Conservation (phyloP, 2,888 invertebrate species). For the Papilio gigon region DNA sequence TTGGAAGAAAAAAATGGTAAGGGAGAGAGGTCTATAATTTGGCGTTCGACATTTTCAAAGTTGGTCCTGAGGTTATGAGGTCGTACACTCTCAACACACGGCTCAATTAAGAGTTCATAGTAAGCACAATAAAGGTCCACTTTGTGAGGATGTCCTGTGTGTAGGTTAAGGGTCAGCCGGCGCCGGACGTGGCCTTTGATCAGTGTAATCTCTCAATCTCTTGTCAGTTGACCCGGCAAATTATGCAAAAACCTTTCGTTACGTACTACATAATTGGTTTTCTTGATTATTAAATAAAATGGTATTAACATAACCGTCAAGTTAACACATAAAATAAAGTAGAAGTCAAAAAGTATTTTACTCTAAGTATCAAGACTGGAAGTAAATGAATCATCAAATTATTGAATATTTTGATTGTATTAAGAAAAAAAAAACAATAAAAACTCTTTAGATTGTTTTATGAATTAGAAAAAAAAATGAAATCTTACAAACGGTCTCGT, state of each 20-base stretch:
- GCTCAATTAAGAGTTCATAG: background rate
- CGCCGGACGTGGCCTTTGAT: slow-evolving; percentile 11
- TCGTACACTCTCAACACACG: background rate
- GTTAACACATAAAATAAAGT: too few relatives aligned
- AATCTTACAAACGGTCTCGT: background rate
- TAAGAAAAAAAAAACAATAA: too few relatives aligned
- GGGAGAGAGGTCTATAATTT: too few relatives aligned
- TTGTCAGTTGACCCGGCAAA: slow-evolving; percentile 26
- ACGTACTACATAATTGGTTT: slow-evolving; percentile 5
- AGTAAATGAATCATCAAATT: too few relatives aligned
- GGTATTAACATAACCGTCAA: background rate
- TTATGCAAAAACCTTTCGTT: slow-evolving; percentile 13
- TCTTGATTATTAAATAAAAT: slow-evolving; percentile 2
- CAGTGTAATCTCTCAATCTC: slow-evolving; percentile 23
- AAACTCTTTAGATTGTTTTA: too few relatives aligned
- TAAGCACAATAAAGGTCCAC: background rate
- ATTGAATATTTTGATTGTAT: background rate
- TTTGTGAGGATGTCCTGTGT: slow-evolving; percentile 3
- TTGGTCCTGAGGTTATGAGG: background rate
- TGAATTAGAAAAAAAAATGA: background rate
- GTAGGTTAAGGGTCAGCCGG: slow-evolving; percentile 3
- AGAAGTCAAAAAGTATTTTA: too few relatives aligned
- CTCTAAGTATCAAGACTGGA: background rate
- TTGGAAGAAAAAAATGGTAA: too few relatives aligned
- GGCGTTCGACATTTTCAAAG: too few relatives aligned